A percentile compares a stretch with the other conserved stretches of the same genome.
Evolutionary conservation across 2,888 invertebrate species (phyloP).

Genomic region (Rotaria magnacalcarata): DNA sequence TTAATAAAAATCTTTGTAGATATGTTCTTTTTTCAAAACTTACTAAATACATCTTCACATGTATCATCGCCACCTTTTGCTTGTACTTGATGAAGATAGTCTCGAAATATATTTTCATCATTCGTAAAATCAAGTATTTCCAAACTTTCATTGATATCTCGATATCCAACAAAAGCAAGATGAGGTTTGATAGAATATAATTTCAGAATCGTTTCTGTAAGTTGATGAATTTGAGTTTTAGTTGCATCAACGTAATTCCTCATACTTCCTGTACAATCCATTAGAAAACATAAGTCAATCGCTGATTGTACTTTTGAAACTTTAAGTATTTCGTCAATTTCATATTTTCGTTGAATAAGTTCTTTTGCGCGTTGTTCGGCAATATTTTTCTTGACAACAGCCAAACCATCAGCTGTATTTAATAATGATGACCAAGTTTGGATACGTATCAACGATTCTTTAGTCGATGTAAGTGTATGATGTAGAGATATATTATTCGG

Average conservation of each 20-base stretch:
- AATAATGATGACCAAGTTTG: neutral
- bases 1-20: too few species aligned
- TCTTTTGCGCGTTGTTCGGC: neutral
- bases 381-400: neutral
- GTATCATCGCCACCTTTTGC: neutral
- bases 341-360: slow-evolving; percentile 14
- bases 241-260: neutral
- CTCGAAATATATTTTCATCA: neutral
- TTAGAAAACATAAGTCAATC: slow-evolving; percentile 16
- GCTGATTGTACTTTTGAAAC: neutral
- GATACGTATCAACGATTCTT: neutral
- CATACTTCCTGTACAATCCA: slow-evolving; percentile 34
- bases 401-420: neutral
- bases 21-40: neutral
- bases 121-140: slow-evolving; percentile 6
- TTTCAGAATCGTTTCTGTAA: neutral
- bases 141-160: neutral
- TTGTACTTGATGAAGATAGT: neutral
- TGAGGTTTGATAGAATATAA: neutral
- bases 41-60: slow-evolving; percentile 33
- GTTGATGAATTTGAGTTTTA: neutral
- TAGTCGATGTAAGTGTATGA: neutral
- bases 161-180: slow-evolving; percentile 2
- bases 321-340: slow-evolving; percentile 23
- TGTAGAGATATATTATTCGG: neutral